These are phyloP conservation scores for Trogon surrucura DNA, from an alignment of 2,113 vertebrate genomes.

Conservation along the genomic window DNA sequence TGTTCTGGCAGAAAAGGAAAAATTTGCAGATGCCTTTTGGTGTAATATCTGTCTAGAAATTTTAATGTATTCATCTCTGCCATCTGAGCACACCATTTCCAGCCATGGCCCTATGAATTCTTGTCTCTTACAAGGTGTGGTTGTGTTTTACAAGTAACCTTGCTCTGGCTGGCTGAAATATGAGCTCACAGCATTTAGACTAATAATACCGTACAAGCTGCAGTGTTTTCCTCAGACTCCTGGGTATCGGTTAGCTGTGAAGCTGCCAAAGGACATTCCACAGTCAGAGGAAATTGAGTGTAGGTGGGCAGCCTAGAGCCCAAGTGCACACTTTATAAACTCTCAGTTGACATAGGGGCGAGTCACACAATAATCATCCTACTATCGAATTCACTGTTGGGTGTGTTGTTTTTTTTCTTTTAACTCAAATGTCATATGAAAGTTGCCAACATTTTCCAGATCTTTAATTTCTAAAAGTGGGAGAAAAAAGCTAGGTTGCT, in stretches of 20 bases:
- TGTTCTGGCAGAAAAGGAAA: background rate
- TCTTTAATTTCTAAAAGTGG: background rate
- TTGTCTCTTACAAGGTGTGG: background rate
- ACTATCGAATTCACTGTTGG: background rate
- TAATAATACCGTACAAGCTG: background rate
- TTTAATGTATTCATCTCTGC: background rate
- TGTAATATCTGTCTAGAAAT: background rate
- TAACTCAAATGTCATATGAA: background rate
- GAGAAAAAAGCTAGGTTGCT: background rate
- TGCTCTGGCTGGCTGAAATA: background rate
- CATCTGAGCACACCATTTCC: background rate
- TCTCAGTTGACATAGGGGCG: background rate
- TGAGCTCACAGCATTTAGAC: background rate
- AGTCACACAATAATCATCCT: conserved; percentile 38
- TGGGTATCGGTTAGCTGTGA: conserved; percentile 5
- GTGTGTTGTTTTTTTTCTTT: background rate
- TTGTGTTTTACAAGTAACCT: conserved; percentile 25
- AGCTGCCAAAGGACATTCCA: conserved; percentile 62
- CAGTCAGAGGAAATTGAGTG: conserved; percentile 45
- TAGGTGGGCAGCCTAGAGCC: conserved; percentile 44
- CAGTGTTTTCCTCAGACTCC: conserved; percentile 26
- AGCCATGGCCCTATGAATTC: background rate
- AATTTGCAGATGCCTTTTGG: background rate
- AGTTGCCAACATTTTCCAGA: background rate
- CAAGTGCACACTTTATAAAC: conserved; percentile 20